Percentiles rank a stretch among this genome's conserved stretches.
phyloP scores from a whole-genome alignment of 1,140 invertebrate genomes.

The Papilio machaon region DNA sequence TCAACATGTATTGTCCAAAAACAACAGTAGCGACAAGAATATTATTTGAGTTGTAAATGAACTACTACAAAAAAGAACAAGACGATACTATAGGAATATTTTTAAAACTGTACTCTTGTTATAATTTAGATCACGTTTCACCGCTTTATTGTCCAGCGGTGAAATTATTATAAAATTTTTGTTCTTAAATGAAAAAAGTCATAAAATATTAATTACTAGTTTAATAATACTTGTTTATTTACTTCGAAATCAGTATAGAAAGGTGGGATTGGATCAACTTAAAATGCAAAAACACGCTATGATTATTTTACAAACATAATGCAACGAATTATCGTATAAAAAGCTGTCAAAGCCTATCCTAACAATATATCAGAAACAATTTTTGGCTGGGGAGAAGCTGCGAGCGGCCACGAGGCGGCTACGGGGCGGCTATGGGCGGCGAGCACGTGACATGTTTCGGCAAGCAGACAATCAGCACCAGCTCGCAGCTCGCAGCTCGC shows the following conservation, averaged over 20 bases:
- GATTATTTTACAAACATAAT: conserved; percentile 17
- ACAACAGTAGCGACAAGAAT: neutral
- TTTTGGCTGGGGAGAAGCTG: neutral
- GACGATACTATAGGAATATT: too few species aligned
- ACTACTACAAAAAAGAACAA: too few species aligned
- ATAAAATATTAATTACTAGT: too few species aligned
- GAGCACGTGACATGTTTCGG: conserved; percentile 15
- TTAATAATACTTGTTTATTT: neutral
- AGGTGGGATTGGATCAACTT: neutral
- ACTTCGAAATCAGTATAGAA: neutral
- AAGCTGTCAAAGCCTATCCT: neutral
- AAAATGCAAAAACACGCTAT: neutral
- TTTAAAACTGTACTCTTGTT: too few species aligned
- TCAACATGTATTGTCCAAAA: neutral
- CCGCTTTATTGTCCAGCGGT: neutral
- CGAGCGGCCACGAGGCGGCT: neutral
- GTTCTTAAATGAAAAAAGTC: too few species aligned
- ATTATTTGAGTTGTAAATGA: neutral
- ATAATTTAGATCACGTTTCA: too few species aligned
- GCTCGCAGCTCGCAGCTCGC: neutral
- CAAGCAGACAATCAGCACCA: conserved; percentile 21
- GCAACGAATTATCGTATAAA: conserved; percentile 6
- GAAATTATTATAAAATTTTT: neutral
- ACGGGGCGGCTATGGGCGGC: neutral
- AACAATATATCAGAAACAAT: conserved; percentile 12